A percentile compares a stretch with the other conserved stretches of the same genome.
These are phyloP conservation scores for Eutolmus rufibarbis DNA, from an alignment of 2,888 invertebrate species.

Conservation along the genomic window DNA sequence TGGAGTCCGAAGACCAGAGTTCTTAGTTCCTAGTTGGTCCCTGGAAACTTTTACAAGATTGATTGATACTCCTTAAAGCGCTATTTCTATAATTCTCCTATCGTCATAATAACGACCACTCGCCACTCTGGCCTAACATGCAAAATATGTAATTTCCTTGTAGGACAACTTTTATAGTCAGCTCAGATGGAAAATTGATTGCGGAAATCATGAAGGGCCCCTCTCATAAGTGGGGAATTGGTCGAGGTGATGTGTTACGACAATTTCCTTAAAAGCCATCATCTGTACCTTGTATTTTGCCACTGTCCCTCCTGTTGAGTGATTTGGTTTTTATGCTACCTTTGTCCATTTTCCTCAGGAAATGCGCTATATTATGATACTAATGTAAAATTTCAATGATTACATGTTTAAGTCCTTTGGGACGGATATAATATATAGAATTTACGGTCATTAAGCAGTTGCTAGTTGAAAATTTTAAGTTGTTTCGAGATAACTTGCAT, in stretches of 20 bases:
- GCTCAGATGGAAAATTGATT: constrained; percentile 19
- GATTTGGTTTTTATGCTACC: not conserved
- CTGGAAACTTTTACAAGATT: constrained; percentile 23
- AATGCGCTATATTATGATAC: not conserved
- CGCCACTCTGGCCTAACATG: not conserved
- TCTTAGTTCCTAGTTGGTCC: not conserved
- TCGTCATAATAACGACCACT: constrained; percentile 10
- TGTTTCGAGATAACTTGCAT: no score
- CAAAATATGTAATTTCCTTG: constrained; percentile 16
- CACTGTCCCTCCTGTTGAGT: not conserved
- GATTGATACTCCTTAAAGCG: constrained; percentile 37
- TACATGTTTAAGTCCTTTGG: no score
- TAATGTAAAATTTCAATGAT: no score
- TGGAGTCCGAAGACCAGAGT: not conserved
- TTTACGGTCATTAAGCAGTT: no score
- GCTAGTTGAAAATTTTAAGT: no score
- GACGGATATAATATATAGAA: no score
- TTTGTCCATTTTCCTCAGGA: not conserved
- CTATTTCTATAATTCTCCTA: not conserved
- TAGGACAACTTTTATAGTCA: constrained; percentile 8
- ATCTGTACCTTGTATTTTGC: not conserved
- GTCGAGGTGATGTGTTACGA: not conserved
- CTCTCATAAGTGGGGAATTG: not conserved
- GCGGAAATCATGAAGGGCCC: not conserved
- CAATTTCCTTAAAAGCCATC: not conserved